phyloP scores from a whole-genome alignment of 2,888 invertebrate species.

The Gnatocerus cornutus region DNA sequence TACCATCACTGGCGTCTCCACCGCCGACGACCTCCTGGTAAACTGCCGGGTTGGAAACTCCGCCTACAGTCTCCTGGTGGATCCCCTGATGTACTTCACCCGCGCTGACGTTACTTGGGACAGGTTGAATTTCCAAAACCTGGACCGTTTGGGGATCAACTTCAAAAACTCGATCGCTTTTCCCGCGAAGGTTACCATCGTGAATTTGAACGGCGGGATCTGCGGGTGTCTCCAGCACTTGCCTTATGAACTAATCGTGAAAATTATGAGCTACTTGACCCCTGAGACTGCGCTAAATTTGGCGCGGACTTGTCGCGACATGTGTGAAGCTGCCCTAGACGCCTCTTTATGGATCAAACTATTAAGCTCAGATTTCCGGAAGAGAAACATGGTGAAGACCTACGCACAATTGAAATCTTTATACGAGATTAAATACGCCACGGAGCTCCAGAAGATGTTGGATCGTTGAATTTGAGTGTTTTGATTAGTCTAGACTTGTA shows the following conservation, averaged over 20 bases:
- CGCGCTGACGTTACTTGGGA: slow-evolving; percentile 50
- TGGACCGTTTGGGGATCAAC: slow-evolving; percentile 61
- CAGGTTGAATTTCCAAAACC: slow-evolving; percentile 61
- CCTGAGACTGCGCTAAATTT: slow-evolving; percentile 55
- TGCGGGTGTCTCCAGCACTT: slow-evolving; percentile 66
- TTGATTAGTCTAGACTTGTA: too few species aligned
- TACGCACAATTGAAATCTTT: slow-evolving; percentile 39
- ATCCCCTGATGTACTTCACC: slow-evolving; percentile 63
- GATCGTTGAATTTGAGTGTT: background rate
- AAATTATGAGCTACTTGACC: slow-evolving; percentile 62
- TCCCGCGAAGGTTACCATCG: slow-evolving; percentile 61
- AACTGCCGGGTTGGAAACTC: slow-evolving; percentile 63
- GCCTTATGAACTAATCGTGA: slow-evolving; percentile 67
- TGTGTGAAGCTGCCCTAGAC: slow-evolving; percentile 10
- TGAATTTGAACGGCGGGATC: slow-evolving; percentile 49
- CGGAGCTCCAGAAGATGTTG: slow-evolving; percentile 1
- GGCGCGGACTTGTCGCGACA: slow-evolving; percentile 55
- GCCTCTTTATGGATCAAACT: slow-evolving; percentile 22
- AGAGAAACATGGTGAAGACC: slow-evolving; percentile 26
- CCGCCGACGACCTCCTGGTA: slow-evolving; percentile 64
- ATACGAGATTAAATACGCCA: slow-evolving; percentile 50
- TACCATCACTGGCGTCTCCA: slow-evolving; percentile 59
- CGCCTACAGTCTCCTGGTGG: slow-evolving; percentile 60
- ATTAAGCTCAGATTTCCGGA: slow-evolving; percentile 13
- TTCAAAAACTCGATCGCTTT: slow-evolving; percentile 65